A percentile compares a stretch with the other conserved stretches of the same genome.
phyloP scores from a whole-genome alignment of 2,888 invertebrate species.

The Archips xylosteana region DNA sequence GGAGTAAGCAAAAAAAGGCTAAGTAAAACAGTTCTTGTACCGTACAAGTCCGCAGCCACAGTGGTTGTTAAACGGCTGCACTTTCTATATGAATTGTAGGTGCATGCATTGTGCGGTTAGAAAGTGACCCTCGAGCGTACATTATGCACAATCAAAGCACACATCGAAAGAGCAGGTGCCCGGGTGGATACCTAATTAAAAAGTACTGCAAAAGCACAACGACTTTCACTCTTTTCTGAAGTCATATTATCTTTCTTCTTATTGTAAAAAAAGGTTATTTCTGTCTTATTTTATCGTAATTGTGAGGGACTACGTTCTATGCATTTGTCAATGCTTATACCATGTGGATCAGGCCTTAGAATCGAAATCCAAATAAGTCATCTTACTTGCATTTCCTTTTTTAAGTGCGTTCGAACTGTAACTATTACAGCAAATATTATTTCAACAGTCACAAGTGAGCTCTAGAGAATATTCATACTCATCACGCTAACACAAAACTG shows the following conservation, averaged over 20 bases:
- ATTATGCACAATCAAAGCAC: slow-evolving; percentile 67
- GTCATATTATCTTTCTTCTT: background rate
- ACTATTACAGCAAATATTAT: slow-evolving; percentile 35
- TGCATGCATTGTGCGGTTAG: slow-evolving; percentile 81
- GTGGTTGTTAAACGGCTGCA: slow-evolving; percentile 56
- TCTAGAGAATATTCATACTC: slow-evolving; percentile 25
- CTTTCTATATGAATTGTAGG: slow-evolving; percentile 82
- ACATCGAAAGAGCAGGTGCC: slow-evolving; percentile 48
- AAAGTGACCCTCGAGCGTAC: slow-evolving; percentile 66
- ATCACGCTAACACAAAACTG: slow-evolving; percentile 40
- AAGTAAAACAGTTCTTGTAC: background rate
- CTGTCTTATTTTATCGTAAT: no score
- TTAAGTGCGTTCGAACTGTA: background rate
- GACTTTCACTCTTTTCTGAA: background rate
- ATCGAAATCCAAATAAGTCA: background rate
- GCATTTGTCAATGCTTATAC: no score
- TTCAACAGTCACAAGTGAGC: slow-evolving; percentile 35
- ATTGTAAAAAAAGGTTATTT: no score
- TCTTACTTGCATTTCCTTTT: background rate
- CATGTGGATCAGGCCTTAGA: no score
- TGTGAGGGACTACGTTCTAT: no score
- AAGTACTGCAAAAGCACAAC: background rate
- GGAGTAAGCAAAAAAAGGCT: background rate
- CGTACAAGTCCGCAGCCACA: slow-evolving; percentile 51
- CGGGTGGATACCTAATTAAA: slow-evolving; percentile 8